phyloP scores from a whole-genome alignment of 2,888 invertebrate species.

The Ochropacha duplaris region DNA sequence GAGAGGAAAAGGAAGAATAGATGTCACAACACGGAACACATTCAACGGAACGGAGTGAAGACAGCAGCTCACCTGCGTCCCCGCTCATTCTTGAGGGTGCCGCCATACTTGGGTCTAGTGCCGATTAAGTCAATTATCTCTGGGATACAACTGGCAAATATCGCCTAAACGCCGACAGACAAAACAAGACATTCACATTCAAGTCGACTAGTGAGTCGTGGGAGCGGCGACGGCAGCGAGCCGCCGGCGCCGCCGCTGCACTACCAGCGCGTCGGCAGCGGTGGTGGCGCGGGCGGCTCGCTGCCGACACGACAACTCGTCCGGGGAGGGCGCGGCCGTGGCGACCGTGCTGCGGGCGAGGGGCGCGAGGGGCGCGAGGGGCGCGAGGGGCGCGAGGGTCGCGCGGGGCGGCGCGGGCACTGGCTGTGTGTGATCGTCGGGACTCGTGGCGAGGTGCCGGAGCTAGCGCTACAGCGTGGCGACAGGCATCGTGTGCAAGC shows the following conservation, averaged over 20 bases:
- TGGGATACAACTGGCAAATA: conserved; percentile 99
- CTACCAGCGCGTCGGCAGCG: conserved; percentile 16
- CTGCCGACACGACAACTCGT: conserved; percentile 23
- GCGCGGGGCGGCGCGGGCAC: conserved; percentile 65
- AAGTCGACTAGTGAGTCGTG: conserved; percentile 62
- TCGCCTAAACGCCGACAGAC: conserved; percentile 93
- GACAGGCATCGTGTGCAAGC: conserved; percentile 84
- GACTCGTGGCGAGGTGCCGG: conserved; percentile 82
- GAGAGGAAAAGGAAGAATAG: conserved; percentile 82
- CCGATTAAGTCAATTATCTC: conserved; percentile 99
- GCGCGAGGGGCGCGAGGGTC: conserved; percentile 30
- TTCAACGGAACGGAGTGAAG: conserved; percentile 84
- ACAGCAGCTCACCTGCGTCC: conserved; percentile 98
- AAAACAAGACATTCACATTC: conserved; percentile 84
- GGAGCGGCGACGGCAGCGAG: conserved; percentile 46
- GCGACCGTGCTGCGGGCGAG: conserved; percentile 16
- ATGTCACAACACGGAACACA: conserved; percentile 83
- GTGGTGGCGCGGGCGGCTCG: conserved; percentile 35
- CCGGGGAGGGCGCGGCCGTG: conserved; percentile 26
- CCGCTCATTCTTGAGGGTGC: conserved; percentile 99
- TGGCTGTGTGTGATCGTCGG: conserved; percentile 82
- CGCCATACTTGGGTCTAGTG: conserved; percentile 99
- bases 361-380: conserved; percentile 24
- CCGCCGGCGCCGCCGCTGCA: conserved; percentile 23
- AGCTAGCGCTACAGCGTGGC: conserved; percentile 84